Evolutionary conservation across 2,113 vertebrate species (phyloP).

Genomic region (Peromyscus californicus): DNA sequence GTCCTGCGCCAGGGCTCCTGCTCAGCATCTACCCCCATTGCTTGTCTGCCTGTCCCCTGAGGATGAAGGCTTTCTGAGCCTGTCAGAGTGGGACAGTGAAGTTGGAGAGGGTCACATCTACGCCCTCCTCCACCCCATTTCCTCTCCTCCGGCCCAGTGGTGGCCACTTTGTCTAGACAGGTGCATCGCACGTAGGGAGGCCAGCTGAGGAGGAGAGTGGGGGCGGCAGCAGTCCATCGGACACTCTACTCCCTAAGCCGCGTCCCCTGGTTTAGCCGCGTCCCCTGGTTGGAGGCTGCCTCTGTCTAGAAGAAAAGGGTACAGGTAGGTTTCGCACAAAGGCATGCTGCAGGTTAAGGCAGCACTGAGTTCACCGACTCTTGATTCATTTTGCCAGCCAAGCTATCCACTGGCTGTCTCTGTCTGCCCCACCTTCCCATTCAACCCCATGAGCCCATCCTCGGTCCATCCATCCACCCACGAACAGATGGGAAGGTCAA

Average conservation of each 20-base stretch:
- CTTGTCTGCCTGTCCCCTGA: not conserved
- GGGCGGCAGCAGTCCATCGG: not conserved
- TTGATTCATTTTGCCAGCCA: not conserved
- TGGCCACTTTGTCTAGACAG: not conserved
- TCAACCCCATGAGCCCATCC: not conserved
- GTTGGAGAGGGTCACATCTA: not conserved
- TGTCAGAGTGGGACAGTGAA: not conserved
- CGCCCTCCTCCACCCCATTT: not conserved
- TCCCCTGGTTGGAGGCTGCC: not conserved
- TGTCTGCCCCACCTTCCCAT: not conserved
- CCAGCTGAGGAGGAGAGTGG: not conserved
- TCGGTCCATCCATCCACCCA: not conserved
- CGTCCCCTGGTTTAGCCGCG: not conserved
- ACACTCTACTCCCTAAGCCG: not conserved
- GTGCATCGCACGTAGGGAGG: not conserved
- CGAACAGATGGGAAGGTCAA: conserved; percentile 60
- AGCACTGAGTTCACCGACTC: not conserved
- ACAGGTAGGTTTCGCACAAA: not conserved
- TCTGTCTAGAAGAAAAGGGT: not conserved
- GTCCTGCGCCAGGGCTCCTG: not conserved
- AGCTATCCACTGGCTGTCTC: not conserved
- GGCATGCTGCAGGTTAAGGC: not conserved
- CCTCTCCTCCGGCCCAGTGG: not conserved
- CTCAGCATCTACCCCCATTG: not conserved
- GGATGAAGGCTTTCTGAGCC: not conserved